These are phyloP conservation scores for Periphyllus acericola DNA, from an alignment of 2,888 invertebrate species.

Conservation along the genomic window DNA sequence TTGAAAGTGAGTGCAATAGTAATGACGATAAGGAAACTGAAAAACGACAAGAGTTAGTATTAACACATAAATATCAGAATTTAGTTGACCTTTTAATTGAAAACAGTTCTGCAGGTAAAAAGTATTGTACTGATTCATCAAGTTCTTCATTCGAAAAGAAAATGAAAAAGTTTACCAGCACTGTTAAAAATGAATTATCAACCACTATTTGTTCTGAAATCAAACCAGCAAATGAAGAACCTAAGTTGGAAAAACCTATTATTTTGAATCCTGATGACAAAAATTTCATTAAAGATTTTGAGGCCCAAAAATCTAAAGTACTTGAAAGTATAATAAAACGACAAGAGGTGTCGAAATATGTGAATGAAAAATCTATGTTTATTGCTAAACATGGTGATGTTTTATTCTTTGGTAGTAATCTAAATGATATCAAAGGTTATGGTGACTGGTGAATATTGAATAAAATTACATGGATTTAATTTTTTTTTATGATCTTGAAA, in stretches of 20 bases:
- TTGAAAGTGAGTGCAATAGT: neutral
- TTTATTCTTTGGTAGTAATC: conserved; percentile 55
- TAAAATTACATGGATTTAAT: conserved; percentile 10
- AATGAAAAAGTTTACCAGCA: conserved; percentile 26
- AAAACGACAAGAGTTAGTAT: neutral
- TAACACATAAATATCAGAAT: conserved; percentile 32
- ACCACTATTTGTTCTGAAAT: neutral
- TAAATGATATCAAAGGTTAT: conserved; percentile 57
- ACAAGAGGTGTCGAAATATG: conserved; percentile 7
- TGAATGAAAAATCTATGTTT: conserved; percentile 50
- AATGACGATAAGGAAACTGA: neutral
- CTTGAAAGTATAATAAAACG: conserved; percentile 10
- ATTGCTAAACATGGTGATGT: conserved; percentile 45
- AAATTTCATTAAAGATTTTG: conserved; percentile 41
- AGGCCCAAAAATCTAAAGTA: conserved; percentile 27
- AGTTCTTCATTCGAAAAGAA: conserved; percentile 7
- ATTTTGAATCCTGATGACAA: conserved; percentile 16
- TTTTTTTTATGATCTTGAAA: neutral
- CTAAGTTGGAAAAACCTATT: neutral
- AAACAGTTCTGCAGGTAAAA: conserved; percentile 55
- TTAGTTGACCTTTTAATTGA: conserved; percentile 46
- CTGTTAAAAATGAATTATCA: neutral
- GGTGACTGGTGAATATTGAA: conserved; percentile 45
- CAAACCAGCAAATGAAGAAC: conserved; percentile 2
- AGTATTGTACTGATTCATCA: conserved; percentile 24